Base-by-base conservation (phyloP, 2,888 invertebrate species). In the Nysson spinosus region DNA sequence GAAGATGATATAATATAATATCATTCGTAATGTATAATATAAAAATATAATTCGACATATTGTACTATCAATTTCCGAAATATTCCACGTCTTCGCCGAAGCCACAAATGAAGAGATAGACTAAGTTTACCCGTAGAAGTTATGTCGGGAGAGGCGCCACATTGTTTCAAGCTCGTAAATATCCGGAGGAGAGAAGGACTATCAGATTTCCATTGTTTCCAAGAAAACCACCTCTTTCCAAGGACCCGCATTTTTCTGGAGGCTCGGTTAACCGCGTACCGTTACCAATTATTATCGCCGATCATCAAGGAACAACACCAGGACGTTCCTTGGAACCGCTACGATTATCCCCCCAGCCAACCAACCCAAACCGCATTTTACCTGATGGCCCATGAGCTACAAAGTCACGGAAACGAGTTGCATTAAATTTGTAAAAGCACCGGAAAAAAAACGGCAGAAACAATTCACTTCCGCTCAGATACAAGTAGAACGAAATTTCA, bases 231-330 rank as follows among this genome's bases (percentile, higher is more conserved):
- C 26, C 47, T 39, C 28, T 32, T 19, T 17, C 11, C 28, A 2
- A 0, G 52, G 37, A 70, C 64, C 70, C 56, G 61, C 61, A 50
- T 70, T 69, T 63, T 64, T 67, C 70, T 63, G 39, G 42, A n/a
- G 28, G 16, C 51, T 46, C 26, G 24, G 28, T 3, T 35, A 35
- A 17, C 17, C 43, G 47, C 72, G 49, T 71, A 72, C 75, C 66
- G 72, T 75, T 72, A 72, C 61, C 66, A 69, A 76, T 75, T 76
- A 75, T 69, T 69, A 75, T 76, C 76, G 60, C 28, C 57, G 72
- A 70, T 67, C 57, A 50, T 52, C 42, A 70, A 30, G 55, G 39
- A 70, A 70, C 56, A 54, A 69, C 54, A 58, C 54, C 37, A 28
- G 32, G 34, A 20, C 56, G 43, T 63, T 60, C 44, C 56, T 43